Evolutionary conservation across 2,113 vertebrate species (phyloP).

Genomic region (Alethe castanea): DNA sequence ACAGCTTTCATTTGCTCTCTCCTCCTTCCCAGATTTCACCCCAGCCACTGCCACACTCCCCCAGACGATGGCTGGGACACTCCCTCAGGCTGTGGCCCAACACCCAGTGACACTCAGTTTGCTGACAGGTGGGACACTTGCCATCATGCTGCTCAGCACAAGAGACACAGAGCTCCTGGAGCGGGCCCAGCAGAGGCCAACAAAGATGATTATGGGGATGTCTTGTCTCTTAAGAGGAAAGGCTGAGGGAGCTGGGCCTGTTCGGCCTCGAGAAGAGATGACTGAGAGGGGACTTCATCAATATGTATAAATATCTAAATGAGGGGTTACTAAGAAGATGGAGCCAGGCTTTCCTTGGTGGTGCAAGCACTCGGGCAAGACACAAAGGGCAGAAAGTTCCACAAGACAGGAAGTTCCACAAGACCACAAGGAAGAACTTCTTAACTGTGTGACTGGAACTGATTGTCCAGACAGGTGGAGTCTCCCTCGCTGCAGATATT

Average conservation of each 20-base stretch:
- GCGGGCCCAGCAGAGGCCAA: background rate
- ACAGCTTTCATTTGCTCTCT: background rate
- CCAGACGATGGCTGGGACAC: fast-evolving
- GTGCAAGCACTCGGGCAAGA: background rate
- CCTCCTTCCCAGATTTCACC: too few species aligned
- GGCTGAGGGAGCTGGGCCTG: background rate
- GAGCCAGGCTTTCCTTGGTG: background rate
- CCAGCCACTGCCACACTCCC: background rate
- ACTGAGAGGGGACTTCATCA: background rate
- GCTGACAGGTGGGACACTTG: background rate
- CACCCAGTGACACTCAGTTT: background rate
- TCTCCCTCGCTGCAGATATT: fast-evolving
- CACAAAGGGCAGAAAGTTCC: background rate
- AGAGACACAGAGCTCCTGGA: background rate
- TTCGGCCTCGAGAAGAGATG: background rate
- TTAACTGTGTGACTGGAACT: too few species aligned
- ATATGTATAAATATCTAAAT: background rate
- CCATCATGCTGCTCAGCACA: background rate
- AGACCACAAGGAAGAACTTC: background rate
- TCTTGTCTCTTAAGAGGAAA: background rate
- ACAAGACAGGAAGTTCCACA: background rate
- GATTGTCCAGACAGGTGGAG: background rate
- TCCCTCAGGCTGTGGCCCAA: background rate
- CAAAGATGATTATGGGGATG: too few species aligned
- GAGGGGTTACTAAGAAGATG: background rate